These are phyloP conservation scores for Clusia tigrina DNA, from an alignment of 2,888 invertebrate genomes.

Conservation along the genomic window DNA sequence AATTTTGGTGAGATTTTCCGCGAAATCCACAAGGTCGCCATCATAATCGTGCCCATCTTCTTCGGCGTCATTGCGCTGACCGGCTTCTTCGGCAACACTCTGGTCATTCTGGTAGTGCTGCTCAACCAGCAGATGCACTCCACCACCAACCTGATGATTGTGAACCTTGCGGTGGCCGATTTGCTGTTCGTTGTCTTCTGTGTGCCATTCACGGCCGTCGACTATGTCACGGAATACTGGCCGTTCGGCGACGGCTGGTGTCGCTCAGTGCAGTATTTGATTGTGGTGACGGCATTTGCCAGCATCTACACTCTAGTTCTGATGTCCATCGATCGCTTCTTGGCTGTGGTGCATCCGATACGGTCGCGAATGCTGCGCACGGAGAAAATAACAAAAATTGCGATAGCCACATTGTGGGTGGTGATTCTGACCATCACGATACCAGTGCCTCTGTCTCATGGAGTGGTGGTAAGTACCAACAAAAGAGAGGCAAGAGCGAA, in stretches of 20 bases:
- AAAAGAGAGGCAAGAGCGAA: background rate
- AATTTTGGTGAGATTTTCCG: constrained; percentile 15
- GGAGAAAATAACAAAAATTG: constrained; percentile 78
- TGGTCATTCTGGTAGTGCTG: constrained; percentile 87
- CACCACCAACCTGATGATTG: constrained; percentile 91
- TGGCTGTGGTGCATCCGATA: constrained; percentile 93
- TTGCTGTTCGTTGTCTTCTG: constrained; percentile 90
- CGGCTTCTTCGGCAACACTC: constrained; percentile 85
- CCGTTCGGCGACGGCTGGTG: constrained; percentile 90
- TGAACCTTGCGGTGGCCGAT: constrained; percentile 89
- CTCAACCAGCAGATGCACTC: constrained; percentile 91
- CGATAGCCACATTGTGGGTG: constrained; percentile 81
- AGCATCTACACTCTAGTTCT: constrained; percentile 92
- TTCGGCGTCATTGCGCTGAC: constrained; percentile 86
- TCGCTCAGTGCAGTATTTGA: constrained; percentile 87
- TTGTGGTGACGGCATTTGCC: constrained; percentile 89
- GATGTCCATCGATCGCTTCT: constrained; percentile 90
- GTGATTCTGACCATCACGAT: constrained; percentile 76
- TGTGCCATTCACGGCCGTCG: constrained; percentile 91
- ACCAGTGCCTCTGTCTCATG: constrained; percentile 78
- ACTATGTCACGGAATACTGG: constrained; percentile 86
- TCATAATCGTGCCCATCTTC: constrained; percentile 77
- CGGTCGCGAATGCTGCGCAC: constrained; percentile 84
- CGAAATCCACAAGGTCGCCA: constrained; percentile 42
- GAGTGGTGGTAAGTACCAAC: constrained; percentile 69